These are phyloP conservation scores for Pluvialis apricaria DNA, from an alignment of 2,113 vertebrate species.

Conservation along the genomic window DNA sequence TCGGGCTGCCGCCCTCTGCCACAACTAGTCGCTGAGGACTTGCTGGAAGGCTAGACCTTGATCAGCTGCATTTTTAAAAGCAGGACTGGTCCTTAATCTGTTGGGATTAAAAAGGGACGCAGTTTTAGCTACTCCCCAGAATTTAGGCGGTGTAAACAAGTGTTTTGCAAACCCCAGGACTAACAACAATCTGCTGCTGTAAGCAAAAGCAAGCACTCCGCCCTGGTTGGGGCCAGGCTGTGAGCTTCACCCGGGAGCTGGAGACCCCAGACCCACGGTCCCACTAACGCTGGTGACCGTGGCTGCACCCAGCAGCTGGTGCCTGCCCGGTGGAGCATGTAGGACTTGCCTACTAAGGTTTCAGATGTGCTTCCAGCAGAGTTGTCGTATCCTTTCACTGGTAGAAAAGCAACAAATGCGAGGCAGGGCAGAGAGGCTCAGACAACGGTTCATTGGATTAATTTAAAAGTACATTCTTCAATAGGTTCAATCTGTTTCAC, in stretches of 20 bases:
- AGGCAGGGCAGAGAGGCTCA: neutral
- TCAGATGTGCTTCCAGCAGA: neutral
- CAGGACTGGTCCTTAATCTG: neutral
- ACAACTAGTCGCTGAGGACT: neutral
- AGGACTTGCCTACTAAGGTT: neutral
- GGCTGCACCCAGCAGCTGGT: neutral
- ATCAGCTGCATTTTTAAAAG: neutral
- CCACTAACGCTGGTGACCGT: neutral
- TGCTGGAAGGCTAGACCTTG: neutral
- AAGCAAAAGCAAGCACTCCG: neutral
- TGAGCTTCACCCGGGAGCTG: neutral
- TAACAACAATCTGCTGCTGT: neutral
- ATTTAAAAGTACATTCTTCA: constrained; percentile 24
- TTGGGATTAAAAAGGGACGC: neutral
- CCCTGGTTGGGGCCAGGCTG: neutral
- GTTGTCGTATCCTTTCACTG: neutral
- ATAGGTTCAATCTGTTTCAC: neutral
- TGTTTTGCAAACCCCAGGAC: neutral
- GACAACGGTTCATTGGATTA: neutral
- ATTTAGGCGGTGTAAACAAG: neutral
- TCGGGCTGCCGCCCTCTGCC: neutral
- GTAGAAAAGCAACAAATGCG: neutral
- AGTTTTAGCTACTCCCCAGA: neutral
- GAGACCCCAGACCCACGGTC: neutral
- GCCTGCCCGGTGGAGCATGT: neutral